Evolutionary conservation across 1,140 invertebrate species (phyloP), one percentile per base, ranked within the genome.

Genomic region (Popillia japonica): DNA sequence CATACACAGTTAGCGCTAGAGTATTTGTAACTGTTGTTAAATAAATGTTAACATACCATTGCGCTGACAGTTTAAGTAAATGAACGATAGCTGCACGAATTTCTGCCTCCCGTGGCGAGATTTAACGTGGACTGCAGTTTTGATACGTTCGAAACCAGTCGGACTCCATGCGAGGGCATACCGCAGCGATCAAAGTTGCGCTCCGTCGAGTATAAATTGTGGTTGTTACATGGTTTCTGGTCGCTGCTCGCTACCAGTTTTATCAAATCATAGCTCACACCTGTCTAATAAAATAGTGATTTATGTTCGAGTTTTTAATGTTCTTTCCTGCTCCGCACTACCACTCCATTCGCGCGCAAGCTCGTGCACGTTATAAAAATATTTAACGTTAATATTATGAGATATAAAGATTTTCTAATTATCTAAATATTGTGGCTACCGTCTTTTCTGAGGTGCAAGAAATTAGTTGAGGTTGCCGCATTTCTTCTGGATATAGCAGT

Each of bases 221-320:
- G 76, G 76, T 77, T 48, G 40, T 64, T 77, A 77, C 76, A 77
- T 68, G 59, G 55, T 34, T 64, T 61, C 40, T 77, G 59, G 76
- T 44, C 76, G 48, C 75, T 72, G 27, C 61, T 74, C 72, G 76
- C 76, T 77, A 77, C 76, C 76, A 77, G 59, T 77, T 77, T 77
- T 77, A 77, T 77, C 59, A 77, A 77, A 77, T 64, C 61, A 72
- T 68, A 64, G 61, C 76, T 77, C 76, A 77, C 76, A 72, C 76
- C 76, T 77, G 59, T 64, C 61, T 72, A 77, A 77, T 77, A 77
- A 77, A 77, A 77, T 68, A 14, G 61, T 77, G 55, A 77, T 77
- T 77, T 77, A 77, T 72, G 64, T 77, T 42, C 72, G 72, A 74
- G 41, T 77, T 72, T 77, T 77, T 64, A 42, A 42, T 77, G 61